A percentile compares a stretch with the other conserved stretches of the same genome.
These are phyloP conservation scores for Bubo blakistoni DNA, from an alignment of 2,113 vertebrate species.

Conservation along the genomic window DNA sequence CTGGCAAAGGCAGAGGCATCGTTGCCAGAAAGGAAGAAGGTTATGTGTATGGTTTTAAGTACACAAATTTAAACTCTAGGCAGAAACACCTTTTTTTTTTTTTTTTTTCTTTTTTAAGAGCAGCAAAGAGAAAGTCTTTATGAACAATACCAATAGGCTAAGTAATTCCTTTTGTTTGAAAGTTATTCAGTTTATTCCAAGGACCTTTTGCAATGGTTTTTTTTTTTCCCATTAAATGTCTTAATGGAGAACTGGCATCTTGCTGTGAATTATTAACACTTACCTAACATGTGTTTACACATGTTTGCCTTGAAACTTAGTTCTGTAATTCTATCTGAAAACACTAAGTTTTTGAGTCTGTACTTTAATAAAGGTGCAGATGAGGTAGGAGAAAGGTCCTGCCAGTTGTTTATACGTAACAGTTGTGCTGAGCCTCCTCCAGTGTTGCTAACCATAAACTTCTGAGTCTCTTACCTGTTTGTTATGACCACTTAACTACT, in stretches of 20 bases:
- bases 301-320: conserved; percentile 24
- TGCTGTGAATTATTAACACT: conserved; percentile 55
- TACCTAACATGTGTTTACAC: conserved; percentile 14
- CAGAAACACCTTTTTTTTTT: not conserved
- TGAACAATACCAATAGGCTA: not conserved
- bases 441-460: not conserved
- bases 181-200: not conserved
- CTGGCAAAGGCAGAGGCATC: not conserved
- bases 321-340: not conserved
- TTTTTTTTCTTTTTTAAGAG: not conserved
- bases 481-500: not conserved
- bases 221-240: not conserved
- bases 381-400: not conserved
- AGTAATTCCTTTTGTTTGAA: not conserved
- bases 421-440: not conserved
- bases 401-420: not conserved
- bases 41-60: not conserved
- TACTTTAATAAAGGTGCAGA: not conserved
- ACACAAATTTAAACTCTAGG: not conserved
- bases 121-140: not conserved
- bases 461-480: not conserved
- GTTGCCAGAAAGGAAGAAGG: not conserved
- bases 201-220: not conserved
- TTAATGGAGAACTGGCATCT: not conserved
- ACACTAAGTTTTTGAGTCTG: not conserved